Evolutionary conservation across 1,140 invertebrate genomes (phyloP), one percentile per base, ranked within the genome.

Genomic region (Anastrepha obliqua): DNA sequence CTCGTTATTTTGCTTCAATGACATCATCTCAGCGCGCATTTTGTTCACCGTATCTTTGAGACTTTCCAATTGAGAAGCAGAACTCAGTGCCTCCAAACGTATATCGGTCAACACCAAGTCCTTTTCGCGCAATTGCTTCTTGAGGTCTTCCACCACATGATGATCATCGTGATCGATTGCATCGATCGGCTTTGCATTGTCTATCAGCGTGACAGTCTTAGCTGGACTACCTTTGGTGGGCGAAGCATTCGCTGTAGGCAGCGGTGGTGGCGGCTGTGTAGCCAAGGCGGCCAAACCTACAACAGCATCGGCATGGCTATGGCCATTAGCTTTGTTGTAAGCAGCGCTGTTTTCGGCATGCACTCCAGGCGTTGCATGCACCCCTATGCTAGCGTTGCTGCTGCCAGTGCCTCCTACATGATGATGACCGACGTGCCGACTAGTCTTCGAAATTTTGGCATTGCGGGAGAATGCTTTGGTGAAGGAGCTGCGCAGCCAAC

Each of bases 21-120:
- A 98, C 89, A 98, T 94, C 98, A 99, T 99, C 94, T 99, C 98
- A 92, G 97, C 97, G 94, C 97, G 97, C 98, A 99, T 98, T 94
- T 98, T 98, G 90, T 97, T 98, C 91, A 99, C 97, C 62, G 97
- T 98, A 92, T 99, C 98, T 93, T 98, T 98, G 1, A 99, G 94
- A 88, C 98, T 98, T 93, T 99, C 98, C 60, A 99, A 94, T 93
- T 99, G 98, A 94, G 99, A 98, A 3, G 98, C 98, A 0, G 98
- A 99, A 89, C 98, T 98, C 13, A 99, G 94, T 3, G 99, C 98
- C 93, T 99, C 99, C 51, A 99, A 94, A 89, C 98, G 95, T 86
- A 99, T 99, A 92, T 99, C 99, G 0, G 98, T 99, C 87, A 99
- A 93, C 29, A 98, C 98, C 89, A 99, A 96, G 93, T 99, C 98